Evolutionary conservation across 2,113 vertebrate genomes (phyloP).

Genomic region (Acinonyx jubatus): DNA sequence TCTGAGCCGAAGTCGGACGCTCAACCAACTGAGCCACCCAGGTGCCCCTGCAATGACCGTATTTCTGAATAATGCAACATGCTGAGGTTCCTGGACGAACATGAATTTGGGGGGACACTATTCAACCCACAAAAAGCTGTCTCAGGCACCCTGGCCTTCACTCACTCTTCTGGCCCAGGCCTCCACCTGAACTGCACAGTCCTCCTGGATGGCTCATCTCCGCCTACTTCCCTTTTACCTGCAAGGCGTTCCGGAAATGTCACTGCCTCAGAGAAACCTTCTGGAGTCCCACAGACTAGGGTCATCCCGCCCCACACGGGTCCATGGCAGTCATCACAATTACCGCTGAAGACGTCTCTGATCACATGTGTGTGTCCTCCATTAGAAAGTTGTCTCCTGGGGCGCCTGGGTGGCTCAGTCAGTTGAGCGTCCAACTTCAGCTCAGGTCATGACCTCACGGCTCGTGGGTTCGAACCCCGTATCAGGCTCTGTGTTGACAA

Average conservation of each 20-base stretch:
- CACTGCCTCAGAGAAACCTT: not conserved
- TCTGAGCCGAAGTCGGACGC: too few relatives aligned
- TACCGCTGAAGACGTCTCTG: not conserved
- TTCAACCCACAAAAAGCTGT: not conserved
- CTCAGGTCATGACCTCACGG: too few relatives aligned
- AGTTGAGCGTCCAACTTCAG: too few relatives aligned
- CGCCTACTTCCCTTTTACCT: not conserved
- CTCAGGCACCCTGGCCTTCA: not conserved
- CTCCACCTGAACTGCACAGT: rapidly evolving
- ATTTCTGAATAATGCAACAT: not conserved
- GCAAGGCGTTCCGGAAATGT: not conserved
- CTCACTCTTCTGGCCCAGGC: not conserved
- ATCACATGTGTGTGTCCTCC: not conserved
- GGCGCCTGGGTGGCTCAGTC: too few relatives aligned
- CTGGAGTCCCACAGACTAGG: not conserved
- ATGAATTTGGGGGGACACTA: not conserved
- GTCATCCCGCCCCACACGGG: not conserved
- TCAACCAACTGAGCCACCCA: too few relatives aligned
- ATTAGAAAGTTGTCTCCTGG: not conserved
- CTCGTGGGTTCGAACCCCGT: too few relatives aligned
- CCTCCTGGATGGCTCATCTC: not conserved
- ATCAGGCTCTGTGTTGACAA: too few relatives aligned
- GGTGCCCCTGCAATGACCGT: too few relatives aligned
- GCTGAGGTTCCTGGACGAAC: not conserved
- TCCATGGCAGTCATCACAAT: not conserved